Conservation (phyloP, 1,140 invertebrate genomes). For the Tetraneura akinire region DNA sequence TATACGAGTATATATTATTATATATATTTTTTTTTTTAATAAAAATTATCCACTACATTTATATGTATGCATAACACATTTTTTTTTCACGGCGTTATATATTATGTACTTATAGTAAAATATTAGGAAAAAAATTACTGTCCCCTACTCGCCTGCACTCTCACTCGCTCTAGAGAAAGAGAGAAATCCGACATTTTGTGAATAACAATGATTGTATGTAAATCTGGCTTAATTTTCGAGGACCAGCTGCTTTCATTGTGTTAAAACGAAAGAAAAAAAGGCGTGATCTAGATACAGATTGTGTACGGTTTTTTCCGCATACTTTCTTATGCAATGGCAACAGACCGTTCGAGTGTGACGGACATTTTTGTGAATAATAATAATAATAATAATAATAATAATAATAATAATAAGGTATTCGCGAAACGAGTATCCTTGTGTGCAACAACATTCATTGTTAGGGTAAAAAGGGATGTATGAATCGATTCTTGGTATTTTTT, state of each 20-base stretch:
- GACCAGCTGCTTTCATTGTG: conserved; percentile 47
- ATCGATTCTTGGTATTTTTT: conserved; percentile 47
- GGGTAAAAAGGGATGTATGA: conserved; percentile 46
- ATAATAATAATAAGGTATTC: conserved; percentile 50
- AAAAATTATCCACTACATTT: background rate
- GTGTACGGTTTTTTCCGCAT: background rate
- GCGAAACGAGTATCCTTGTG: conserved; percentile 33
- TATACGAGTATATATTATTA: too few relatives aligned
- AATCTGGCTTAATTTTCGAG: conserved; percentile 50
- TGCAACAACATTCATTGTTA: conserved; percentile 19
- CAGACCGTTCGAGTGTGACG: conserved; percentile 48
- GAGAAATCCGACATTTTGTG: conserved; percentile 45
- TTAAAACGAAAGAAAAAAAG: conserved; percentile 41
- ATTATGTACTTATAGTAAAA: background rate
- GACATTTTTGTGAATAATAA: conserved; percentile 50
- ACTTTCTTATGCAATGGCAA: conserved; percentile 22
- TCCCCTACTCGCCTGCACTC: background rate
- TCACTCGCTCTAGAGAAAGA: background rate
- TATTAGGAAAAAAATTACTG: conserved; percentile 18
- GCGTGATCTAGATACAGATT: conserved; percentile 50
- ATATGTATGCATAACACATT: background rate
- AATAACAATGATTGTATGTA: conserved; percentile 50
- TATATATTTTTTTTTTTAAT: too few relatives aligned
- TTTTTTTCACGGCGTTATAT: background rate
- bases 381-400: too few relatives aligned